These are phyloP conservation scores for Nesidiocoris tenuis DNA, from an alignment of 2,888 invertebrate genomes.

Conservation along the genomic window DNA sequence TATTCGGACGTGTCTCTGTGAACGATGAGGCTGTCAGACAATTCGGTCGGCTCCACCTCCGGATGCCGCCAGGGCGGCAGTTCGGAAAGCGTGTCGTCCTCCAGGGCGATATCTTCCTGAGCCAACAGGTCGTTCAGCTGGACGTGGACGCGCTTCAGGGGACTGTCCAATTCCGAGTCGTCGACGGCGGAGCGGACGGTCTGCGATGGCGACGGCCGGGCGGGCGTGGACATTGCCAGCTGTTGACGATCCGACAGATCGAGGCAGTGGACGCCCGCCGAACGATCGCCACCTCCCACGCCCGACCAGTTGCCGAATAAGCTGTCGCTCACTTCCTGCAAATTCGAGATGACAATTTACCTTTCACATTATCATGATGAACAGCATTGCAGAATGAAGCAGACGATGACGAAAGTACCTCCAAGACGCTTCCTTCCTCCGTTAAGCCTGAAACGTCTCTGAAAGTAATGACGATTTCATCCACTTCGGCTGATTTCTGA, in stretches of 20 bases:
- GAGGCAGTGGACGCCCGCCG: not conserved
- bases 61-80: not conserved
- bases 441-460: constrained; percentile 2
- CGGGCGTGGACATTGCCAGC: not conserved
- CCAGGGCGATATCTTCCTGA: not conserved
- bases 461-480: constrained; percentile 9
- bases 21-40: constrained; percentile 6
- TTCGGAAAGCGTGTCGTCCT: not conserved
- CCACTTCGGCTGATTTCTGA: not conserved
- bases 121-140: not conserved
- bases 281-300: constrained; percentile 16
- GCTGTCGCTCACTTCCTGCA: constrained; percentile 14
- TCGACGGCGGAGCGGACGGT: not conserved
- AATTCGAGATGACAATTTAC: too few relatives aligned
- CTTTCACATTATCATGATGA: too few relatives aligned
- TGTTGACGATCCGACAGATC: not conserved
- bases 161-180: not conserved
- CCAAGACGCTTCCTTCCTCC: not conserved
- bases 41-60: not conserved
- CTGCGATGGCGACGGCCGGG: not conserved
- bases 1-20: constrained; percentile 4
- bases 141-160: not conserved
- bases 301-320: constrained; percentile 29
- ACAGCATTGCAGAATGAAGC: too few relatives aligned
- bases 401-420: too few relatives aligned